A percentile compares a stretch with the other conserved stretches of the same genome.
These are phyloP conservation scores for Phengaris alcon DNA, from an alignment of 2,888 invertebrate genomes.

Conservation along the genomic window DNA sequence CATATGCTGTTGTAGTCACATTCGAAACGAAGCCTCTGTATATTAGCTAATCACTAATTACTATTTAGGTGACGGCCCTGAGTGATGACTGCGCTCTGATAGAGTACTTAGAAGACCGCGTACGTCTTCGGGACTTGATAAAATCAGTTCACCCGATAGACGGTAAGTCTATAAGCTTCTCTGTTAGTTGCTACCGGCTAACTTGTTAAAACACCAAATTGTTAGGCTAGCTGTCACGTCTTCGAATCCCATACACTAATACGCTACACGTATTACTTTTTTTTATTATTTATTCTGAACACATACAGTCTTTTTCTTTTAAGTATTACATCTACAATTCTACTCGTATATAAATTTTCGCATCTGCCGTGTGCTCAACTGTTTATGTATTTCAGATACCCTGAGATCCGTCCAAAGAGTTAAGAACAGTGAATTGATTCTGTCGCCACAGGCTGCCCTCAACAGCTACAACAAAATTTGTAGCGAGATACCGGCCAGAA, in stretches of 20 bases:
- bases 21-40: no score
- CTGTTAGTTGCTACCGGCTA: no score
- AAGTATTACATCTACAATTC: no score
- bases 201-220: neutral
- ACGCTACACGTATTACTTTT: no score
- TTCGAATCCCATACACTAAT: no score
- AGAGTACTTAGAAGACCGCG: constrained; percentile 56
- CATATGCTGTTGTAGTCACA: no score
- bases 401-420: constrained; percentile 6
- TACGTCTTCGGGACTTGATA: constrained; percentile 49
- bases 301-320: no score
- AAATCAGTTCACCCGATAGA: constrained; percentile 42
- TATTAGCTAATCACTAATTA: no score
- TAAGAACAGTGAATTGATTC: constrained; percentile 4
- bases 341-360: no score
- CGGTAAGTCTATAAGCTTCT: constrained; percentile 41
- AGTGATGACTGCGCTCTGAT: constrained; percentile 59
- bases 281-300: no score
- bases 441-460: neutral
- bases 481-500: neutral
- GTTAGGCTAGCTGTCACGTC: neutral
- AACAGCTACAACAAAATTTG: constrained; percentile 4
- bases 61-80: constrained; percentile 54
- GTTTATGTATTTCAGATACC: neutral
- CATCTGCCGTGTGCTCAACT: no score